Evolutionary conservation across 2,888 invertebrate species (phyloP).

Genomic region (Andrena bicolor): DNA sequence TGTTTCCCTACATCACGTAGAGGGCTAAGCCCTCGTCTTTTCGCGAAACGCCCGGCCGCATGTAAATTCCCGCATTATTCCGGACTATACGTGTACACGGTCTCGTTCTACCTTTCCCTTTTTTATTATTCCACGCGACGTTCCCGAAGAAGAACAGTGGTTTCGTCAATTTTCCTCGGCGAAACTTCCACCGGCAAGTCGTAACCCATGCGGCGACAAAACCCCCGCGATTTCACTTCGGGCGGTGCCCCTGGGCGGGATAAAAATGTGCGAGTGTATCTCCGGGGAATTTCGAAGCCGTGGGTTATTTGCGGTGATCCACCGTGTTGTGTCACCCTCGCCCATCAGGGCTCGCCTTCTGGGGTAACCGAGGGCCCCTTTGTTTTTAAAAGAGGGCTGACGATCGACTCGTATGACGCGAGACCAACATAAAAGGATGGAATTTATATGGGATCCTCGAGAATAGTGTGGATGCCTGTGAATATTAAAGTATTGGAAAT

Average conservation of each 20-base stretch:
- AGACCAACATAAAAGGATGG: conserved; percentile 10
- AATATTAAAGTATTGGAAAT: background rate
- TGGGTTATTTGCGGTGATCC: conserved; percentile 59
- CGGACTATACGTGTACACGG: conserved; percentile 33
- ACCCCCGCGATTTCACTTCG: conserved; percentile 51
- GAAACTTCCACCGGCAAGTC: conserved; percentile 30
- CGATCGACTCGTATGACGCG: conserved; percentile 10
- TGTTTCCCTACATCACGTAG: conserved; percentile 28
- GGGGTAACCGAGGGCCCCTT: conserved; percentile 2
- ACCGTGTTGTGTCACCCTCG: conserved; percentile 27
- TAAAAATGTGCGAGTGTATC: conserved; percentile 9
- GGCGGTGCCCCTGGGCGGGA: background rate
- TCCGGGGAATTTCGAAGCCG: conserved; percentile 55
- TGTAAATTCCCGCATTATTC: conserved; percentile 67
- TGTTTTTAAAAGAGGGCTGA: conserved; percentile 19
- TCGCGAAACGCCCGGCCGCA: conserved; percentile 51
- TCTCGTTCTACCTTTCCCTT: conserved; percentile 25
- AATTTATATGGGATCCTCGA: conserved; percentile 26
- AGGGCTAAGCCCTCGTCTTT: conserved; percentile 35
- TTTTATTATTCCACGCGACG: conserved; percentile 53
- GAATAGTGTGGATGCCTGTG: background rate
- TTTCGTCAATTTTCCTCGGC: conserved; percentile 58
- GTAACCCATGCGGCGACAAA: conserved; percentile 46
- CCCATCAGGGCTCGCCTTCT: conserved; percentile 18
- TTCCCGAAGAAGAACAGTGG: conserved; percentile 27